Conservation (phyloP, 2,888 invertebrate genomes). For the Slavum lentiscoides region DNA sequence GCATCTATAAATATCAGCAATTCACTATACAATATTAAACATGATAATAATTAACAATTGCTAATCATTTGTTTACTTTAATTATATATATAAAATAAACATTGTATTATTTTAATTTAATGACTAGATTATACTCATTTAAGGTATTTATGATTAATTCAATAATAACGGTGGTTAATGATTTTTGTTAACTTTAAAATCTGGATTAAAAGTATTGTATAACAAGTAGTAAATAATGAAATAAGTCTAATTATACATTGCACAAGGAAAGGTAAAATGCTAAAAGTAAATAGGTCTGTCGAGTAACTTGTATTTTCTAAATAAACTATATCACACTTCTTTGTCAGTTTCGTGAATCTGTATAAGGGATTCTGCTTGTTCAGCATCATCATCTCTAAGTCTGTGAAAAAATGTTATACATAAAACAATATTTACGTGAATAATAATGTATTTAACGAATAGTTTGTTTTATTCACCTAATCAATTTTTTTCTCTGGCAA, state of each 20-base stretch:
- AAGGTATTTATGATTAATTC: neutral
- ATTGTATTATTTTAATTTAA: neutral
- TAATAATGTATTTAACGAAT: constrained; percentile 53
- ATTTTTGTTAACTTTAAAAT: constrained; percentile 3
- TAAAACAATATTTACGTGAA: constrained; percentile 54
- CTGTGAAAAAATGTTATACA: constrained; percentile 58
- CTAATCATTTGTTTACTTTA: neutral
- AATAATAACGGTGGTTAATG: neutral
- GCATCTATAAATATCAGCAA: neutral
- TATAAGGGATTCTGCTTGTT: constrained; percentile 72
- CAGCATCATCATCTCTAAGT: constrained; percentile 68
- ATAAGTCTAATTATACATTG: constrained; percentile 33
- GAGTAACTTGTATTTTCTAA: constrained; percentile 33
- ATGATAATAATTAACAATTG: neutral
- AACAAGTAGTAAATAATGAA: constrained; percentile 24
- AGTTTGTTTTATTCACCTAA: constrained; percentile 31
- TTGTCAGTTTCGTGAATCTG: constrained; percentile 66
- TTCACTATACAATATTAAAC: neutral
- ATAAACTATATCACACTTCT: constrained; percentile 61
- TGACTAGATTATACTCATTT: constrained; percentile 14
- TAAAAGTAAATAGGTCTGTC: neutral
- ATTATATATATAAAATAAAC: neutral
- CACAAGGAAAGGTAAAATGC: constrained; percentile 23
- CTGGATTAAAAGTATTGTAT: constrained; percentile 18
- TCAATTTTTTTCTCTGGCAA: constrained; percentile 45